These are phyloP conservation scores for Sminthopsis crassicaudata DNA, from an alignment of 2,113 vertebrate species.

Conservation along the genomic window DNA sequence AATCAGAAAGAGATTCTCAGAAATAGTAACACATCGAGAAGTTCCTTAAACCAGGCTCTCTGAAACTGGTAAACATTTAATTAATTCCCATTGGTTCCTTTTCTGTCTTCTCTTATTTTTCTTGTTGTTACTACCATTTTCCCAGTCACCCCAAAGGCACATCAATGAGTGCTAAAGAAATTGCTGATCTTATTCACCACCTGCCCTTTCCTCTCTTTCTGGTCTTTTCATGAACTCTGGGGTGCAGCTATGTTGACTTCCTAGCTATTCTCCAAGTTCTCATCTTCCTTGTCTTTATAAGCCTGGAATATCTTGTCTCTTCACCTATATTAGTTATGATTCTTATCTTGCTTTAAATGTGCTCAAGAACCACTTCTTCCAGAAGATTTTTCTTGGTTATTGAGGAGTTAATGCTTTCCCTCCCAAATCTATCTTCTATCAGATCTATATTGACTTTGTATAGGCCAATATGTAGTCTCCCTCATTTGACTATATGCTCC, in stretches of 20 bases:
- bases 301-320: not conserved
- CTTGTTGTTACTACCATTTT: not conserved
- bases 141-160: not conserved
- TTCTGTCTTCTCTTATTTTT: not conserved
- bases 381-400: not conserved
- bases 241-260: not conserved
- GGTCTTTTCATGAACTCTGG: not conserved
- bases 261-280: not conserved
- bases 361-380: not conserved
- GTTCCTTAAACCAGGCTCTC: not conserved
- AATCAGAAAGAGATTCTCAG: not conserved
- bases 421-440: not conserved
- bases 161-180: not conserved
- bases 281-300: not conserved
- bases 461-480: not conserved
- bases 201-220: not conserved
- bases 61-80: not conserved
- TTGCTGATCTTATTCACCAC: not conserved
- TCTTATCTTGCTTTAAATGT: not conserved
- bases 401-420: not conserved
- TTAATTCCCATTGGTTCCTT: not conserved
- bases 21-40: not conserved
- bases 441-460: not conserved
- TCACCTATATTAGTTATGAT: not conserved
- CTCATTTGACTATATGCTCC: not conserved